Base-by-base conservation (phyloP, 1,140 invertebrate genomes). In the Microvelia longipes region DNA sequence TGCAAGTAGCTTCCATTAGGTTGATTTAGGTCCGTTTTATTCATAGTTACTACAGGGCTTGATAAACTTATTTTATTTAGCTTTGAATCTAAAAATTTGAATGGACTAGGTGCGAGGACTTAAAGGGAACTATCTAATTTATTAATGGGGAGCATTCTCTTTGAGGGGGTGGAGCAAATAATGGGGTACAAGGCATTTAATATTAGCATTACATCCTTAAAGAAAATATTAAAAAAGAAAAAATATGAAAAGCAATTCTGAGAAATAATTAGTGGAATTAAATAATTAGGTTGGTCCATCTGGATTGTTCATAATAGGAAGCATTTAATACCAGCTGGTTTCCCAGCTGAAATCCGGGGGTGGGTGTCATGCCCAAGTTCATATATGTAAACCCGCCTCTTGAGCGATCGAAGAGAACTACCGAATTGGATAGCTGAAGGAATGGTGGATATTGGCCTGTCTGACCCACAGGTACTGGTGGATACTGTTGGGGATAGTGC, bases 341-440 rank as follows among this genome's bases (percentile, higher is more conserved):
- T 64, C 62, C 62, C 62, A 64, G 25, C 15, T 24, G 24, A 64
- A 64, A 26, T 64, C 62, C 5, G 70, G 70, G 11, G 70, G 70
- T 28, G 69, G 68, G 29, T 65, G 73, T 75, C 74, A 75, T 70
- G 73, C 74, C n/a, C n/a, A 15, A 75, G 68, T 50, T 75, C 72
- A n/a, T n/a, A 73, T 75, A 66, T 74, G 73, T 50, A 73, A 74
- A n/a, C n/a, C 71, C 69, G 0, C 71, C 73, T 19, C 71, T 63
- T 5, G n/a, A 60, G 68, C 72, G 69, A 60, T 75, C 73, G 66
- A 74, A 74, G 71, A 71, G 72, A 0, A 75, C 73, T 13, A 75
- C 74, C 14, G 71, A 73, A 63, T 73, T 74, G 65, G 66, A 67
- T 28, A 72, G 30, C 35, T 69, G 69, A 69, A 71, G 70, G 13